phyloP scores from a whole-genome alignment of 2,888 invertebrate genomes.

The Eupithecia vulgata region DNA sequence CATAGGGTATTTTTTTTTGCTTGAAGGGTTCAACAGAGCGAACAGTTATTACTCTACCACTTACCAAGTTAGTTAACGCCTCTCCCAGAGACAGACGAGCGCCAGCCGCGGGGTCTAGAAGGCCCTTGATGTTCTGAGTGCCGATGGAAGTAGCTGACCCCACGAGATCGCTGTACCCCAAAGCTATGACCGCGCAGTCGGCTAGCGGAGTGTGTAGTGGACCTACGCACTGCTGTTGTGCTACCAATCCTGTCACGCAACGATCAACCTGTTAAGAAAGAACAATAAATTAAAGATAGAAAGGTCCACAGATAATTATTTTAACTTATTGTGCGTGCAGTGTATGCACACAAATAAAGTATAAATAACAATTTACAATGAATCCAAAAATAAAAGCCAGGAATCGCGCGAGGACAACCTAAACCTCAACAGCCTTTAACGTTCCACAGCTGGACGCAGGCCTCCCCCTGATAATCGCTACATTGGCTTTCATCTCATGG shows the following conservation, averaged over 20 bases:
- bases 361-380: not conserved
- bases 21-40: not conserved
- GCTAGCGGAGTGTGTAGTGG: conserved; percentile 98
- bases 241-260: conserved; percentile 97
- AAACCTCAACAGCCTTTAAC: too few relatives aligned
- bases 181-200: conserved; percentile 95
- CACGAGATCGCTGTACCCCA: conserved; percentile 91
- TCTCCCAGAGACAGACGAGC: conserved; percentile 98
- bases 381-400: too few relatives aligned
- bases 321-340: not conserved
- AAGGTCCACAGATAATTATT: not conserved
- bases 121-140: conserved; percentile 97
- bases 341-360: not conserved
- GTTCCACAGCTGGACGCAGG: too few relatives aligned
- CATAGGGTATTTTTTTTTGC: not conserved
- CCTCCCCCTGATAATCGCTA: too few relatives aligned
- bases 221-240: conserved; percentile 99
- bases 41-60: not conserved
- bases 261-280: conserved; percentile 87
- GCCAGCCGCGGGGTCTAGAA: conserved; percentile 92
- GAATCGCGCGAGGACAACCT: too few relatives aligned
- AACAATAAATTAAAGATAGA: not conserved
- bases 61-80: conserved; percentile 94
- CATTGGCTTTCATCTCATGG: too few relatives aligned
- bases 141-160: conserved; percentile 98